These are phyloP conservation scores for Pocota personata DNA, from an alignment of 2,888 invertebrate species.

Conservation along the genomic window DNA sequence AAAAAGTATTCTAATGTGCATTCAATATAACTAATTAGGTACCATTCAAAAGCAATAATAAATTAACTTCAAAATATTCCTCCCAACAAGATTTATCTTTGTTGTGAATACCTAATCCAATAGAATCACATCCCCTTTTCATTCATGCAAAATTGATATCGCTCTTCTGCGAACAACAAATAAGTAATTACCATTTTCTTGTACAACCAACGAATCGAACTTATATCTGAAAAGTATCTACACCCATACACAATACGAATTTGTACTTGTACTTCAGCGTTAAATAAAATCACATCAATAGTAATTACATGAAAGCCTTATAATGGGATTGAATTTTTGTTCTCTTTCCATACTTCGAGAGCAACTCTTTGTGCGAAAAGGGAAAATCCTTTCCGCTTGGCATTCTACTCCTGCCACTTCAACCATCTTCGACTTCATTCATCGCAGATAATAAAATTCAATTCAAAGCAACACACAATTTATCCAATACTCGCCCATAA, in stretches of 20 bases:
- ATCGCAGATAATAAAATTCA: constrained; percentile 63
- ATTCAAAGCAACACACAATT: constrained; percentile 62
- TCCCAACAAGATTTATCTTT: not conserved
- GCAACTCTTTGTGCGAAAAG: constrained; percentile 13
- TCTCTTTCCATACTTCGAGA: not conserved
- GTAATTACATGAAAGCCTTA: constrained; percentile 63
- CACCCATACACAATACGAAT: not conserved
- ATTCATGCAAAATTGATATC: not conserved
- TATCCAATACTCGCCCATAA: constrained; percentile 42
- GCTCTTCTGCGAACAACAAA: not conserved
- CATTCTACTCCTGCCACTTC: constrained; percentile 39
- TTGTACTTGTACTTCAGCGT: not conserved
- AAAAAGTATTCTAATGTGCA: too few relatives aligned
- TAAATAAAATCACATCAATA: constrained; percentile 63
- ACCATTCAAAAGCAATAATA: not conserved
- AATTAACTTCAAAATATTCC: not conserved
- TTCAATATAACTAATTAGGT: too few relatives aligned
- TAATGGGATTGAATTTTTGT: constrained; percentile 56
- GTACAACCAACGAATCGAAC: not conserved
- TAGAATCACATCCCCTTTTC: not conserved
- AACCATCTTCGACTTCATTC: constrained; percentile 17
- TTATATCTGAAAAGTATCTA: not conserved
- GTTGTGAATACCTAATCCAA: not conserved
- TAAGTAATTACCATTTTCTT: constrained; percentile 6
- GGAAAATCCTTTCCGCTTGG: constrained; percentile 23